Conservation (phyloP, 2,888 invertebrate species). For the Lobophora halterata region DNA sequence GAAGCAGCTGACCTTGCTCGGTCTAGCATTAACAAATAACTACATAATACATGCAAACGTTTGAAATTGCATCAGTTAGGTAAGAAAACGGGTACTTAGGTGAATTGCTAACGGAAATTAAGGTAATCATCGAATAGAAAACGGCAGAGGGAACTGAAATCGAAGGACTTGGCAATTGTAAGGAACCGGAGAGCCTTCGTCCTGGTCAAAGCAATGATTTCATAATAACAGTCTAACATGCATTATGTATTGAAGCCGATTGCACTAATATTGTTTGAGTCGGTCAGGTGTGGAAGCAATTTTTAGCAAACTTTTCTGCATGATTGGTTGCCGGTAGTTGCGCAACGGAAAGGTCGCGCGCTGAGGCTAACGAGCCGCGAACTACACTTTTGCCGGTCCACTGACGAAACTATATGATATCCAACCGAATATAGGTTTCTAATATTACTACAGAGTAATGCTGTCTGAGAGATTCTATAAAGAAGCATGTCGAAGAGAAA, state of each 20-base stretch:
- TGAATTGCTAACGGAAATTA: too few relatives aligned
- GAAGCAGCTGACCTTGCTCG: constrained; percentile 62
- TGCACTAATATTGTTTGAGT: constrained; percentile 24
- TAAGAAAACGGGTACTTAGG: too few relatives aligned
- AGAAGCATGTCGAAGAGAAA: constrained; percentile 27
- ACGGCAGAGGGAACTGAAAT: too few relatives aligned
- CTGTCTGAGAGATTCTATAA: constrained; percentile 17
- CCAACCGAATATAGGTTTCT: constrained; percentile 36
- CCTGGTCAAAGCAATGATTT: constrained; percentile 18
- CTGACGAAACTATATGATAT: constrained; percentile 49
- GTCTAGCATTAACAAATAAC: constrained; percentile 24
- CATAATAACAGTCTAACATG: constrained; percentile 26
- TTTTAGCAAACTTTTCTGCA: constrained; percentile 62
- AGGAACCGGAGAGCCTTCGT: too few relatives aligned
- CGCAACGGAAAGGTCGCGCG: constrained; percentile 60
- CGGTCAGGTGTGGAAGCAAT: constrained; percentile 27
- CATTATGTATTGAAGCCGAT: constrained; percentile 34
- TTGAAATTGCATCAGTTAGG: too few relatives aligned
- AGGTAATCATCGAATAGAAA: too few relatives aligned
- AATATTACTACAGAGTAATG: constrained; percentile 29
- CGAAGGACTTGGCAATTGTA: too few relatives aligned
- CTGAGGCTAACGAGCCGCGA: constrained; percentile 53
- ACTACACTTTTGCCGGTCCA: constrained; percentile 56
- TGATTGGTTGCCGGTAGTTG: constrained; percentile 51
- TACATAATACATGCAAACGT: constrained; percentile 23